Evolutionary conservation across 2,113 vertebrate genomes (phyloP).

Genomic region (Illadopsis cleaveri): DNA sequence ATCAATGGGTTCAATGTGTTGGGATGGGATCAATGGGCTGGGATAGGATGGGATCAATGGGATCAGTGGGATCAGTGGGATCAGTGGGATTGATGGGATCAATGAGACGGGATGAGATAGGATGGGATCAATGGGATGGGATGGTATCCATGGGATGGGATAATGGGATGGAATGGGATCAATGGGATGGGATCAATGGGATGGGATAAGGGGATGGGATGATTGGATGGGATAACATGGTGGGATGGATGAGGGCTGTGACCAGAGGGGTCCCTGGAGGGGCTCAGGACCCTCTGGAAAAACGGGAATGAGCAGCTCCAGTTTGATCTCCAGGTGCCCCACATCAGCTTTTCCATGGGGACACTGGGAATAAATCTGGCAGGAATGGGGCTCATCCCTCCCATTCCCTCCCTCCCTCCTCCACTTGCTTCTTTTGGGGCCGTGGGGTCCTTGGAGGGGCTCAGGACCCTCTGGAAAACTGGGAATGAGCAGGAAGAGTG

Average conservation of each 20-base stretch:
- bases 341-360: fast-evolving
- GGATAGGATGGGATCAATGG: neutral
- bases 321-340: neutral
- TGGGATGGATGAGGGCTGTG: neutral
- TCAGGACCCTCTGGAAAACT: neutral
- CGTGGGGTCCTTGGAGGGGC: neutral
- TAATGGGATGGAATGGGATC: neutral
- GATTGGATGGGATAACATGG: neutral
- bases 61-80: neutral
- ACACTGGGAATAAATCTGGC: neutral
- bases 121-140: neutral
- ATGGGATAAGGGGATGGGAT: too few species aligned
- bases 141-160: too few species aligned
- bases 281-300: neutral
- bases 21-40: neutral
- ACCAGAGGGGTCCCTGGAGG: fast-evolving
- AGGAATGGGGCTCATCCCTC: neutral
- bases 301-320: neutral
- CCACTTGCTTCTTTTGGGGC: too few species aligned
- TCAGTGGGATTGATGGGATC: neutral
- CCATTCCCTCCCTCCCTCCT: neutral
- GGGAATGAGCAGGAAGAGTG: neutral
- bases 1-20: too few species aligned
- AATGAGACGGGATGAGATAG: too few species aligned
- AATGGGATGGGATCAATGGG: neutral